Evolutionary conservation across 92 coral and sea anemone genomes (phyloP), one percentile per base, ranked within the genome.

Genomic region (Pocillopora grandis): DNA sequence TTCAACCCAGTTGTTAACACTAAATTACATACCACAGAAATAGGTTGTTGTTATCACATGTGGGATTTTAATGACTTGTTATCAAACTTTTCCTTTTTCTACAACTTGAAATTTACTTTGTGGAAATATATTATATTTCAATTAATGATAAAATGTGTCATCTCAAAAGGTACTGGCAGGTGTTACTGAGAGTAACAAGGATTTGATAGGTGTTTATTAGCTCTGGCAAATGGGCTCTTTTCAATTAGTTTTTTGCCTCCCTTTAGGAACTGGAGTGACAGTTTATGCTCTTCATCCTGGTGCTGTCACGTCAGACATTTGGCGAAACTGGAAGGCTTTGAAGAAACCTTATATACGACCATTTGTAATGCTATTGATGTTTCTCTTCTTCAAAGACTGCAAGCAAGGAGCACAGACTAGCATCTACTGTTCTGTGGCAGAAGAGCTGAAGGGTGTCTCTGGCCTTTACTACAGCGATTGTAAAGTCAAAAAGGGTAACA

Each of bases 391-490:
- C 76, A 93, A 93, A 83, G 82, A 76, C 20, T 63, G 87, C 52
- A 73, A 83, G 82, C 90, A 90, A 61, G 97, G 97, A 37, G 97
- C 97, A 21, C 96, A 93, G 76, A 93, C 96, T 2, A 73, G 92
- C 48, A 90, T 93, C 75, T 89, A 88, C 66, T 89, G 93, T 75
- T 93, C 97, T 35, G 91, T 93, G 10, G 76, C 94, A 37, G 92
- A 93, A 76, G 93, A 88, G 62, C 77, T 88, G 21, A 82, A 85
- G 52, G 85, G 86, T 66, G 88, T 85, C 19, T 87, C 88, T 10
- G 97, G 97, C 12, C 81, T 85, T 82, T 93, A 88, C 80, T 93
- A 88, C 73, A 62, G 85, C 61, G 94, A 93, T 31, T 93, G 96
- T 19, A 69, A 72, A 71, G 81, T 76, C 17, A 86, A 74, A 52